Conservation (phyloP, 2,113 vertebrate species). For the Xerus inauris region DNA sequence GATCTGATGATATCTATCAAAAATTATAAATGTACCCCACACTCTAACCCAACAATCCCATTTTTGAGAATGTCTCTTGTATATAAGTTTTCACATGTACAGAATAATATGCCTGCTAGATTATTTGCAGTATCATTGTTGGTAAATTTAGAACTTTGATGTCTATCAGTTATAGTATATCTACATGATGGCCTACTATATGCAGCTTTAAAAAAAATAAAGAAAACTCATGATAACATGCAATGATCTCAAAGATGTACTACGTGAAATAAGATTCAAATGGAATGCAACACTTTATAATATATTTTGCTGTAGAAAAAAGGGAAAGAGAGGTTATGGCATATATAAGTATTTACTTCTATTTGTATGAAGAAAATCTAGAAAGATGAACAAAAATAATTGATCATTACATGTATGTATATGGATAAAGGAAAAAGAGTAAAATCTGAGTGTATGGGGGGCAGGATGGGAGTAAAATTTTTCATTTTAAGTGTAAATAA, state of each 20-base stretch:
- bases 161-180: neutral
- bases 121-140: neutral
- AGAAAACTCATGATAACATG: neutral
- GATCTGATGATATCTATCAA: neutral
- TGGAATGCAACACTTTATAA: neutral
- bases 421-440: neutral
- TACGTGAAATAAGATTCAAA: conserved; percentile 2
- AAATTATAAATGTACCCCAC: neutral
- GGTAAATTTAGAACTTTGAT: neutral
- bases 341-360: neutral
- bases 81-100: neutral
- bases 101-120: neutral
- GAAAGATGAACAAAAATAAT: neutral
- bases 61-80: neutral
- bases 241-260: conserved; percentile 40
- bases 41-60: neutral
- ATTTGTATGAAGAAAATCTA: neutral
- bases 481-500: conserved; percentile 41
- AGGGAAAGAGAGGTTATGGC: neutral
- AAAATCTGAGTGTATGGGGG: neutral
- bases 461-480: neutral
- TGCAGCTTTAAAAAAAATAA: conserved; percentile 4
- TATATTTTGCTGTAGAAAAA: neutral
- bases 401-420: neutral
- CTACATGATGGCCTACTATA: neutral